Conservation (phyloP, 2,113 vertebrate species). For the Promerops cafer region DNA sequence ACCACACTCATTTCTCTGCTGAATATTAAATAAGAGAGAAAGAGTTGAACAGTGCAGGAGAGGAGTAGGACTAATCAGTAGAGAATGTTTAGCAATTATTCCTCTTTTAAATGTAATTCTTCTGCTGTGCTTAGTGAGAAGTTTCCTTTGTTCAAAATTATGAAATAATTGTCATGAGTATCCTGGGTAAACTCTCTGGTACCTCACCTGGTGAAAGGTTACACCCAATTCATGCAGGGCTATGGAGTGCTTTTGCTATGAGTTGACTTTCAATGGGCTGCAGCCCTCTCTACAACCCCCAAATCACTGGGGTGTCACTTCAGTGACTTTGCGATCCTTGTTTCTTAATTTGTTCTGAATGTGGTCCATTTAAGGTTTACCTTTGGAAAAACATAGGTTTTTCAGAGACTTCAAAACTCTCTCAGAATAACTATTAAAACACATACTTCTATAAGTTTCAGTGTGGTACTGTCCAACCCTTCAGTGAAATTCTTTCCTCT, state of each 20-base stretch:
- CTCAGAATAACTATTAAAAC: neutral
- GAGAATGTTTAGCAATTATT: neutral
- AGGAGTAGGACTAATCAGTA: neutral
- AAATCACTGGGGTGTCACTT: neutral
- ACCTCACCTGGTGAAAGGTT: neutral
- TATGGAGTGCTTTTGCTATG: neutral
- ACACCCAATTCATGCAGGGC: neutral
- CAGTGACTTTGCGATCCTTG: neutral
- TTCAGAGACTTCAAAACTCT: neutral
- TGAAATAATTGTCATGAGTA: neutral
- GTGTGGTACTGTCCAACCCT: neutral
- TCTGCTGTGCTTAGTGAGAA: neutral
- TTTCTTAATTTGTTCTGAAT: neutral
- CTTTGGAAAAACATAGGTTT: neutral
- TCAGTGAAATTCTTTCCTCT: neutral
- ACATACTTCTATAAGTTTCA: neutral
- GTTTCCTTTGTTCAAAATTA: neutral
- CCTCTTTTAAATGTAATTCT: neutral
- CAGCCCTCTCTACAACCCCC: neutral
- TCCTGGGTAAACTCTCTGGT: neutral
- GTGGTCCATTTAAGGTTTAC: neutral
- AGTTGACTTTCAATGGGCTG: neutral
- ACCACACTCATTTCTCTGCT: neutral
- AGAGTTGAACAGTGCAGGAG: neutral
- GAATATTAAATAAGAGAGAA: neutral